Evolutionary conservation across 2,797 vertebrate genomes (phyloP).

Genomic region (Sebastes steindachneri): DNA sequence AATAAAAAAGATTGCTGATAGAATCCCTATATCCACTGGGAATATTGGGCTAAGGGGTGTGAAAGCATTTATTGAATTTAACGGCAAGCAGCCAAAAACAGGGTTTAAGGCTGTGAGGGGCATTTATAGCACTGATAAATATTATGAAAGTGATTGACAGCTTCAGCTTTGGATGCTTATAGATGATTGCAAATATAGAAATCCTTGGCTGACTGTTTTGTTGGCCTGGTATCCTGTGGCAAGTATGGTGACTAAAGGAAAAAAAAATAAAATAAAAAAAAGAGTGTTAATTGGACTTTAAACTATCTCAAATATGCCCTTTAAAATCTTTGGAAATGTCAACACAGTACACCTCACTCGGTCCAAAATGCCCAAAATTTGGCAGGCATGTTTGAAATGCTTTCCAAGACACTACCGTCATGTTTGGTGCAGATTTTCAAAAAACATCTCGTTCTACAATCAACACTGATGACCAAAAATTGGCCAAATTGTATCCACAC

Average conservation of each 20-base stretch:
- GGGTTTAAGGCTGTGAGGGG: not conserved
- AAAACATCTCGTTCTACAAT: not conserved
- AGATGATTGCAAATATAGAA: slow-evolving; percentile 27
- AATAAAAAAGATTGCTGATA: slow-evolving; percentile 11
- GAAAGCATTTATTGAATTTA: slow-evolving; percentile 36
- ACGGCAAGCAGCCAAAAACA: not conserved
- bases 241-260: not conserved
- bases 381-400: slow-evolving; percentile 5
- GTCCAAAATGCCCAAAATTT: slow-evolving; percentile 20
- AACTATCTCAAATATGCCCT: slow-evolving; percentile 4
- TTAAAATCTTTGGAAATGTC: slow-evolving; percentile 29
- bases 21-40: slow-evolving; percentile 9
- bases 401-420: not conserved
- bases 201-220: slow-evolving; percentile 21
- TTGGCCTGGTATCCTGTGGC: slow-evolving; percentile 20
- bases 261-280: not conserved
- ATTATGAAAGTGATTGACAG: slow-evolving; percentile 48
- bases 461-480: not conserved
- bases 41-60: slow-evolving; percentile 21
- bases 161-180: slow-evolving; percentile 12
- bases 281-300: slow-evolving; percentile 24
- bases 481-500: not conserved
- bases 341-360: not conserved
- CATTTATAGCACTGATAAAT: slow-evolving; percentile 31
- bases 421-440: not conserved